A percentile compares a stretch with the other conserved stretches of the same genome.
Conservation (phyloP, 1,140 invertebrate species). For the Luehdorfia chinensis region DNA sequence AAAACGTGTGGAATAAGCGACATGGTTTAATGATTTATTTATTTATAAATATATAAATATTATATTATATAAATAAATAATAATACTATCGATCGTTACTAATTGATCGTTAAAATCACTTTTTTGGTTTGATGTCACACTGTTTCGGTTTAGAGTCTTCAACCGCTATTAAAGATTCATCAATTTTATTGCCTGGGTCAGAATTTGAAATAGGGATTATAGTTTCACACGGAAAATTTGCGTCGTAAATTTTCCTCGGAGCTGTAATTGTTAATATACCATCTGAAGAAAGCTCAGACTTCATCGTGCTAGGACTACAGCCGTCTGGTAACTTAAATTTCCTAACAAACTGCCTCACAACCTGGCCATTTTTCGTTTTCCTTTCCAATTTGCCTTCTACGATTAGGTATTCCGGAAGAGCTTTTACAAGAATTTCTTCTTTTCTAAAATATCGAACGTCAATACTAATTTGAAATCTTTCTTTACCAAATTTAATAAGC, state of each 20-base stretch:
- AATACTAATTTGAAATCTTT: constrained; percentile 50
- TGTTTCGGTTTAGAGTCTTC: too few species aligned
- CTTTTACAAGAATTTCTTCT: constrained; percentile 62
- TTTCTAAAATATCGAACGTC: constrained; percentile 52
- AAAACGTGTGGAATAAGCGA: constrained; percentile 53
- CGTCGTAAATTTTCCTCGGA: constrained; percentile 32
- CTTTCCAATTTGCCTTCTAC: constrained; percentile 64
- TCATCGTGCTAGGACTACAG: constrained; percentile 39
- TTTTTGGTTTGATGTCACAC: too few species aligned
- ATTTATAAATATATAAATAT: too few species aligned
- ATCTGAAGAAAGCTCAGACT: constrained; percentile 41
- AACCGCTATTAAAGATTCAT: constrained; percentile 10
- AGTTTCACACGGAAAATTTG: constrained; percentile 43
- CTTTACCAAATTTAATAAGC: constrained; percentile 51
- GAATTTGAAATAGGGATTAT: constrained; percentile 34
- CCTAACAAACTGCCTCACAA: constrained; percentile 46
- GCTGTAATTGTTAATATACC: constrained; percentile 55
- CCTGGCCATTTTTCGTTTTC: constrained; percentile 40
- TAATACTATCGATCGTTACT: too few species aligned
- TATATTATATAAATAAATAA: too few species aligned
- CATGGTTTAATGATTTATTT: too few species aligned
- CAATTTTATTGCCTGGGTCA: constrained; percentile 12
- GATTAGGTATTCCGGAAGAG: constrained; percentile 47
- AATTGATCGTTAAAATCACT: too few species aligned
- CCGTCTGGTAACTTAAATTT: constrained; percentile 58